A percentile compares a stretch with the other conserved stretches of the same genome.
Conservation (phyloP, 2,888 invertebrate genomes). For the Syrista parreyssii region DNA sequence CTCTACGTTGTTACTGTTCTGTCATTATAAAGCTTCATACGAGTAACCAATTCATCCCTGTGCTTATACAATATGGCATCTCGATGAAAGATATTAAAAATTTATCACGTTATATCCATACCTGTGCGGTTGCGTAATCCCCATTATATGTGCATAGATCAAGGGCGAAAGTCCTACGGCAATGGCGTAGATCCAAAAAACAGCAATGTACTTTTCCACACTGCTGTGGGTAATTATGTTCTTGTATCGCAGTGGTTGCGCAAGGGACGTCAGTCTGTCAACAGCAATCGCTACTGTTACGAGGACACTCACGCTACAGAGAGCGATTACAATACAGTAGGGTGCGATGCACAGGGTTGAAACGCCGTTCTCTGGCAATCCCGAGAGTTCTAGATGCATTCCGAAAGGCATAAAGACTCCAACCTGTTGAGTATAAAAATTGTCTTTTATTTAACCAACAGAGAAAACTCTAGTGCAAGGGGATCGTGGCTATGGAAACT, state of each 20-base stretch:
- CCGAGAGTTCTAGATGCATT: conserved; percentile 70
- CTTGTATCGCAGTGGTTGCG: conserved; percentile 73
- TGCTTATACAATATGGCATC: background rate
- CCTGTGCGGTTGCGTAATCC: conserved; percentile 51
- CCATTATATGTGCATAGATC: conserved; percentile 65
- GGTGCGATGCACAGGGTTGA: conserved; percentile 69
- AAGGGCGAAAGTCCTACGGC: conserved; percentile 70
- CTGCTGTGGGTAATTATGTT: conserved; percentile 73
- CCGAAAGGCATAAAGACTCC: conserved; percentile 73
- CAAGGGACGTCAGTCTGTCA: conserved; percentile 72
- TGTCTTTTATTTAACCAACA: background rate
- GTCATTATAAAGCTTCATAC: background rate
- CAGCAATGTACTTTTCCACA: conserved; percentile 70
- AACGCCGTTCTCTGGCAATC: conserved; percentile 63
- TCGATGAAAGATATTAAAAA: conserved; percentile 6
- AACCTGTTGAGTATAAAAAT: conserved; percentile 44
- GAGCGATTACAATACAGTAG: conserved; percentile 70
- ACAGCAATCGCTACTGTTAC: conserved; percentile 74
- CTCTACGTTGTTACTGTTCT: background rate
- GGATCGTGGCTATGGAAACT: conserved; percentile 33
- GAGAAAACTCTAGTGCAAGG: background rate
- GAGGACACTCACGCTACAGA: conserved; percentile 72
- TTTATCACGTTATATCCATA: conserved; percentile 23
- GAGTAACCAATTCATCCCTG: background rate
- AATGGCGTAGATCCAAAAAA: conserved; percentile 72